phyloP scores from a whole-genome alignment of 1,140 invertebrate genomes.

The Heliconius eleuchia region DNA sequence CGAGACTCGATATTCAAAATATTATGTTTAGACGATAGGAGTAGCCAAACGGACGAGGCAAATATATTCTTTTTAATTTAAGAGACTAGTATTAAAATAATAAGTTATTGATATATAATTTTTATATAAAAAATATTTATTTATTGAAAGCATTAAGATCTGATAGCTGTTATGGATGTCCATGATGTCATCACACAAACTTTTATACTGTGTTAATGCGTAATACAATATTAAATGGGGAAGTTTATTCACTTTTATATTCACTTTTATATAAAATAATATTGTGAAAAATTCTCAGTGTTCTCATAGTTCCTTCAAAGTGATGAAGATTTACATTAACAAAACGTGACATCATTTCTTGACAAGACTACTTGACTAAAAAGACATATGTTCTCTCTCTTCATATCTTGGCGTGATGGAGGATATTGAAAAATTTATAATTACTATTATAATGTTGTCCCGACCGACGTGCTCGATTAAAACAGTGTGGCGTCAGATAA shows the following conservation, averaged over 20 bases:
- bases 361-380: too few species aligned
- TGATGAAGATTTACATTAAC: too few species aligned
- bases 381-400: too few species aligned
- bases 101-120: constrained; percentile 31
- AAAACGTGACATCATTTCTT: too few species aligned
- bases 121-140: constrained; percentile 2
- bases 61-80: constrained; percentile 34
- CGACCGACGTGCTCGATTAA: too few species aligned
- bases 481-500: too few species aligned
- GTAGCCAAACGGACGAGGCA: constrained; percentile 30
- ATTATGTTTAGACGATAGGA: constrained; percentile 38
- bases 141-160: not conserved
- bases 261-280: too few species aligned
- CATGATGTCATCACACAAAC: not conserved
- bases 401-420: too few species aligned
- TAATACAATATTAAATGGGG: not conserved
- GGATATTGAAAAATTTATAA: too few species aligned
- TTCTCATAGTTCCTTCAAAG: too few species aligned
- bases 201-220: not conserved
- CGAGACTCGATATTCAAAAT: constrained; percentile 29
- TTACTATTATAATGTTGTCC: too few species aligned
- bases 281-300: too few species aligned
- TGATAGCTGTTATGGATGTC: not conserved
- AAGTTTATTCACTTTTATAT: not conserved
- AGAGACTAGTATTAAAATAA: constrained; percentile 34